Percentiles rank a stretch among this genome's conserved stretches.
Evolutionary conservation across 2,888 invertebrate genomes (phyloP).

Genomic region (Bembecia ichneumoniformis): DNA sequence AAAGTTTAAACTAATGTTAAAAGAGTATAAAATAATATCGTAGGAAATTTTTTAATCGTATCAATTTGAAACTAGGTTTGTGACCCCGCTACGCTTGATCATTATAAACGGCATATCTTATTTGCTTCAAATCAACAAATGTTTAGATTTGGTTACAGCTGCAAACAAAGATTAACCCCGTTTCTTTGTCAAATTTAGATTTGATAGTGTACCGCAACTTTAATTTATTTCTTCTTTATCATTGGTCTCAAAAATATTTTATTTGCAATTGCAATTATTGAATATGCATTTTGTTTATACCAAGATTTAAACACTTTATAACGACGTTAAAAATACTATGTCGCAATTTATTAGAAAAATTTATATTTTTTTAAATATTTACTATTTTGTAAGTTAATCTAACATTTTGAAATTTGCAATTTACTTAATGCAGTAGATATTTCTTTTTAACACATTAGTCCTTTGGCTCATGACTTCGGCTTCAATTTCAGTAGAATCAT

Average conservation of each 20-base stretch:
- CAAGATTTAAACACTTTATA: too few relatives aligned
- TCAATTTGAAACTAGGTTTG: constrained; percentile 52
- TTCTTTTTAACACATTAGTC: too few relatives aligned
- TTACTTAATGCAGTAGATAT: too few relatives aligned
- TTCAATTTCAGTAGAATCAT: too few relatives aligned
- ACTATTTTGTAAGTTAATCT: too few relatives aligned
- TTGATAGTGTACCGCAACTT: neutral
- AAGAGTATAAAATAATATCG: neutral
- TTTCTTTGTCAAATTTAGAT: neutral
- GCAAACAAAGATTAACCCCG: neutral
- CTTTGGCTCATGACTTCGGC: too few relatives aligned
- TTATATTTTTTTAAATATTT: too few relatives aligned
- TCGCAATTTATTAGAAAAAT: too few relatives aligned
- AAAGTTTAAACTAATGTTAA: too few relatives aligned
- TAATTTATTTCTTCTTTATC: neutral
- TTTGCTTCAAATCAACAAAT: constrained; percentile 24
- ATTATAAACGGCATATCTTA: constrained; percentile 49
- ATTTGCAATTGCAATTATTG: neutral
- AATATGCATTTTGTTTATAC: too few relatives aligned
- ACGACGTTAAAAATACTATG: too few relatives aligned
- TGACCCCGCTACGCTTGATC: constrained; percentile 63
- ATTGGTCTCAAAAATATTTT: neutral
- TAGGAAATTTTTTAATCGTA: neutral
- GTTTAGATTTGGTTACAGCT: neutral
- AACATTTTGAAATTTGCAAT: too few relatives aligned